A percentile compares a stretch with the other conserved stretches of the same genome.
Conservation (phyloP, 2,113 vertebrate genomes). For the Ophthalmolycus amberensis region DNA sequence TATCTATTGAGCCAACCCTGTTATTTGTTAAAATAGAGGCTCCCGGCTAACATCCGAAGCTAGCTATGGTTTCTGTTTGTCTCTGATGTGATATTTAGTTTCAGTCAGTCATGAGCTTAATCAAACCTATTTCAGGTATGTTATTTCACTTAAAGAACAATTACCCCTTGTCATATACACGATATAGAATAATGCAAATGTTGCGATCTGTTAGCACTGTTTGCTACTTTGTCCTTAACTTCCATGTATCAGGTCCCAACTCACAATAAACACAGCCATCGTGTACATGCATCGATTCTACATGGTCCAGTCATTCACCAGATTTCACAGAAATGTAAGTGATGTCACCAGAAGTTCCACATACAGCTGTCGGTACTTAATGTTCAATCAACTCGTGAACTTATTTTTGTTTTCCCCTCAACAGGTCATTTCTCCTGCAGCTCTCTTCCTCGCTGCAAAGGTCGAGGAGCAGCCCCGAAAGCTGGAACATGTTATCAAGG, state of each 20-base stretch:
- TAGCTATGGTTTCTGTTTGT: constrained; percentile 7
- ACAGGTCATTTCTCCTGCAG: constrained; percentile 92
- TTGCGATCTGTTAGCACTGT: neutral
- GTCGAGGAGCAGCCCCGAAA: constrained; percentile 98
- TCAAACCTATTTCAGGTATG: neutral
- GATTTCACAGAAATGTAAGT: constrained; percentile 95
- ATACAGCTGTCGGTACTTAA: fast-evolving
- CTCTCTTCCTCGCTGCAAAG: constrained; percentile 95
- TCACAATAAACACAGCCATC: constrained; percentile 97
- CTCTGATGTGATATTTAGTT: neutral
- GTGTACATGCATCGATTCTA: constrained; percentile 99
- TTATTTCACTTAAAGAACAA: neutral
- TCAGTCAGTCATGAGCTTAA: neutral
- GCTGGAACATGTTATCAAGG: constrained; percentile 96
- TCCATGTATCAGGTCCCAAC: constrained; percentile 86
- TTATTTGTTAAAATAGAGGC: neutral
- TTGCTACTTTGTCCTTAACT: constrained; percentile 81
- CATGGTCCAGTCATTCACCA: constrained; percentile 97
- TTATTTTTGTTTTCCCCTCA: neutral
- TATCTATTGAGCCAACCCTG: fast-evolving
- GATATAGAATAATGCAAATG: neutral
- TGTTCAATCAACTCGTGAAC: neutral
- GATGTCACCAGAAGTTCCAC: fast-evolving
- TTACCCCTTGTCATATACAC: too few species aligned
- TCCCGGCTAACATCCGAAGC: constrained; percentile 16